A percentile compares a stretch with the other conserved stretches of the same genome.
These are phyloP conservation scores for Xenopus laevis DNA, from an alignment of 2,113 vertebrate species.

Conservation along the genomic window DNA sequence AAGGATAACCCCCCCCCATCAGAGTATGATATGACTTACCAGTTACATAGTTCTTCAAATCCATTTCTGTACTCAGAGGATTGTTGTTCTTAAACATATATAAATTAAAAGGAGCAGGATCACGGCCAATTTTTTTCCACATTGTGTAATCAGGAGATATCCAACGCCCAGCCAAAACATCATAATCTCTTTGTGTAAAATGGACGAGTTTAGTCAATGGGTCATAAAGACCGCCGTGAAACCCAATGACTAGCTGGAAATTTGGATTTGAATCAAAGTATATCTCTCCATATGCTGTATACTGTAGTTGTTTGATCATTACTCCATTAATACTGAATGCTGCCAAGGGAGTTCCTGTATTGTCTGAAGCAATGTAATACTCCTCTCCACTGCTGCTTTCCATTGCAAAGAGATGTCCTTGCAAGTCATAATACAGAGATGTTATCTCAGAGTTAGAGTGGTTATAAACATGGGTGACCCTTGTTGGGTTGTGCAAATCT, in stretches of 20 bases:
- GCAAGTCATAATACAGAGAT: conserved; percentile 94
- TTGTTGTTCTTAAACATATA: conserved; percentile 99
- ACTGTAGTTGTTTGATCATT: conserved; percentile 97
- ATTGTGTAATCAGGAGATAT: conserved; percentile 92
- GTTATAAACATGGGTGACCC: conserved; percentile 95
- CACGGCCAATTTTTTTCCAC: conserved; percentile 93
- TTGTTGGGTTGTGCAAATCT: conserved; percentile 88
- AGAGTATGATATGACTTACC: conserved; percentile 64
- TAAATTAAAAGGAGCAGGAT: conserved; percentile 89
- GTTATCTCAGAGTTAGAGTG: conserved; percentile 97
- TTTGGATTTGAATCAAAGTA: conserved; percentile 95
- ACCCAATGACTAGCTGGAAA: conserved; percentile 93
- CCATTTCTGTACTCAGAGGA: conserved; percentile 93
- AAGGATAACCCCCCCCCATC: no score
- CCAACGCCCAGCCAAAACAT: conserved; percentile 93
- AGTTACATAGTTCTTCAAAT: conserved; percentile 96
- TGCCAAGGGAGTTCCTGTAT: conserved; percentile 90
- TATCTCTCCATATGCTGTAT: conserved; percentile 94
- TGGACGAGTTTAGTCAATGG: conserved; percentile 92
- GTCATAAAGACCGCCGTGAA: conserved; percentile 96
- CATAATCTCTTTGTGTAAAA: conserved; percentile 95
- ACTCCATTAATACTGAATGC: conserved; percentile 97
- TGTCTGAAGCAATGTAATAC: conserved; percentile 94
- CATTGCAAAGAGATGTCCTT: conserved; percentile 97
- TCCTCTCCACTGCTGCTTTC: conserved; percentile 97